phyloP scores from a whole-genome alignment of 2,113 vertebrate species.

The Sturnus vulgaris region DNA sequence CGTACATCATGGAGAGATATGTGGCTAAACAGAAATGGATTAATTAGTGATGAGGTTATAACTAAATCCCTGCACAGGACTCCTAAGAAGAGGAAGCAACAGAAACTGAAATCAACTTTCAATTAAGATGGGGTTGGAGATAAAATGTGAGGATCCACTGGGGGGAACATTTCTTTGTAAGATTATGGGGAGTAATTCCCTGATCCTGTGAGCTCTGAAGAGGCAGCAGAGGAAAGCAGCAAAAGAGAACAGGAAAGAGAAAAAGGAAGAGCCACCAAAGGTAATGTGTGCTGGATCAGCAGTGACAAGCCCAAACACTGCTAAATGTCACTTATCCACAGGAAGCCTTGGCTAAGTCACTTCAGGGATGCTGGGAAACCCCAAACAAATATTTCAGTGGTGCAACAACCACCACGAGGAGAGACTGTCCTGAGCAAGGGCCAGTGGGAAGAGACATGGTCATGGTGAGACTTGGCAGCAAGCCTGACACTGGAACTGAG shows the following conservation, averaged over 20 bases:
- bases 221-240: background rate
- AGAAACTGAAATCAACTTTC: background rate
- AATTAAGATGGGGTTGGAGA: background rate
- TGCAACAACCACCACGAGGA: background rate
- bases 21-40: slow-evolving; percentile 63
- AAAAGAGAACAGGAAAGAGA: background rate
- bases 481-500: background rate
- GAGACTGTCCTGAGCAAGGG: background rate
- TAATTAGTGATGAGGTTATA: slow-evolving; percentile 41
- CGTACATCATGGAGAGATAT: slow-evolving; percentile 58
- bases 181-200: background rate
- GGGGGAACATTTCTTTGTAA: background rate
- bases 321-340: background rate
- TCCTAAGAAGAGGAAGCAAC: background rate
- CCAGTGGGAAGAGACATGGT: background rate
- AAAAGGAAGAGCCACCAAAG: background rate
- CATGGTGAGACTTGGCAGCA: background rate
- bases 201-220: background rate
- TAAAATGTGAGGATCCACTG: background rate
- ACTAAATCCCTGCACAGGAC: slow-evolving; percentile 20
- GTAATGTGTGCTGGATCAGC: background rate
- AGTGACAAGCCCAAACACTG: background rate
- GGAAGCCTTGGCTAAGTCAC: background rate
- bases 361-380: background rate
- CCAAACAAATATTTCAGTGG: background rate